phyloP scores from a whole-genome alignment of 2,113 vertebrate species.

The Cochlearius cochlearius region DNA sequence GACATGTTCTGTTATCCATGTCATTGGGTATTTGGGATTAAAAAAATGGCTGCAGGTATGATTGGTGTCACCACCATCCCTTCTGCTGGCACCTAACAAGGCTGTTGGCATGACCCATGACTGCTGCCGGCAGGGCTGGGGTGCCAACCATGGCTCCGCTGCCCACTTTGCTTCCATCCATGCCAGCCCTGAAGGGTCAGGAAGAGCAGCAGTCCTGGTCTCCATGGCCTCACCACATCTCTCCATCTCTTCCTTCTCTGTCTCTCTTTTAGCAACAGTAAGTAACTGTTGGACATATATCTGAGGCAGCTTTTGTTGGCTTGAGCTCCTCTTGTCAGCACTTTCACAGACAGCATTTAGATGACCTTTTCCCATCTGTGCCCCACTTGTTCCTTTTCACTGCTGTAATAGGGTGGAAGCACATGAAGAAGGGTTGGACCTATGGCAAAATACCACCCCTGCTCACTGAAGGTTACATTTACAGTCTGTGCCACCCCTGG shows the following conservation, averaged over 20 bases:
- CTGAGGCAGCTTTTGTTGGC: slow-evolving; percentile 33
- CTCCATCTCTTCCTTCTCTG: not conserved
- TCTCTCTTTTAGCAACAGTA: not conserved
- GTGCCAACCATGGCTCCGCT: rapidly evolving
- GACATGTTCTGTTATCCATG: not conserved
- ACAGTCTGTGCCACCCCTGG: not conserved
- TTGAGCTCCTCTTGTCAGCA: not conserved
- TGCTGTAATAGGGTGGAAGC: not conserved
- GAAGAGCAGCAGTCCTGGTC: not conserved
- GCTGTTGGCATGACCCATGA: not conserved
- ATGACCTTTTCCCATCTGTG: slow-evolving; percentile 33
- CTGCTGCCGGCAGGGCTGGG: not conserved
- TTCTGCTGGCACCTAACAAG: not conserved
- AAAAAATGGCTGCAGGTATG: not conserved
- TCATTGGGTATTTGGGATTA: not conserved
- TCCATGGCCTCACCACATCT: not conserved
- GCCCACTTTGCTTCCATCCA: not conserved
- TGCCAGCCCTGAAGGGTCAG: not conserved
- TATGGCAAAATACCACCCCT: not conserved
- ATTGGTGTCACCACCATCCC: not conserved
- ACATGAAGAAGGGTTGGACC: not conserved
- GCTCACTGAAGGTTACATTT: not conserved
- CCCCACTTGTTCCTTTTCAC: not conserved
- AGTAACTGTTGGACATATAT: not conserved
- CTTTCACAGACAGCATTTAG: not conserved